Evolutionary conservation across 2,113 vertebrate genomes (phyloP), one percentile per base, ranked within the genome.

Genomic region (Pygoscelis antarcticus): DNA sequence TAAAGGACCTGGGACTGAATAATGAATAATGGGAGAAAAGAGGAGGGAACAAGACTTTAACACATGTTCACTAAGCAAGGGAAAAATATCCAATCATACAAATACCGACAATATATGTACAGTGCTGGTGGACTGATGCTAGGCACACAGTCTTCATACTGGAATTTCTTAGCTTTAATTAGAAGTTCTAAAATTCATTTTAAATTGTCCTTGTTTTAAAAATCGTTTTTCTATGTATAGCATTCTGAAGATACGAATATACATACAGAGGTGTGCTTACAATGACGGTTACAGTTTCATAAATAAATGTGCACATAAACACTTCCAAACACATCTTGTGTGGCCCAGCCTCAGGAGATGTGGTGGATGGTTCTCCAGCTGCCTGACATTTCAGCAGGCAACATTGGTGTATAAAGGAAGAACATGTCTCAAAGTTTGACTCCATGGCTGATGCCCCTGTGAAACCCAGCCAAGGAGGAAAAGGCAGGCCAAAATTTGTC

Each of bases 381-480:
- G 34, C 47, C 49, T 74, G 68, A 20, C 22, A 72, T 60, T 87
- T 88, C 61, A 68, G 46, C 32, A 69, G 49, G 38, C 38, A 85
- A 32, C 15, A 26, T 30, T 57, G 36, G 2, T 61, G 21, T 44
- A 29, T 7, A 14, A 46, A 78, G 68, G 25, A 72, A 55, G 44
- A 66, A 71, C 14, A 29, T 9, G 70, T 27, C 52, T 36, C 65
- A 68, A 74, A 83, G 36, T 4, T 55, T 81, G 57, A 52, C 36
- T 78, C 49, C 46, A 30, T 36, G n/a, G 21, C 29, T 88, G 52
- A 47, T 42, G 17, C 11, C 54, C 47, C n/a, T 0, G 0, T 20
- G 70, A 87, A 84, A 92, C 19, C 5, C 51, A 71, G 6, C 2
- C 8, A 69, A 87, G 77, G 64, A 79, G 36, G 15, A 49, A 93